Evolutionary conservation across 35 echinoderm and acorn worm species (phyloP).

Genomic region (Acanthaster planci): DNA sequence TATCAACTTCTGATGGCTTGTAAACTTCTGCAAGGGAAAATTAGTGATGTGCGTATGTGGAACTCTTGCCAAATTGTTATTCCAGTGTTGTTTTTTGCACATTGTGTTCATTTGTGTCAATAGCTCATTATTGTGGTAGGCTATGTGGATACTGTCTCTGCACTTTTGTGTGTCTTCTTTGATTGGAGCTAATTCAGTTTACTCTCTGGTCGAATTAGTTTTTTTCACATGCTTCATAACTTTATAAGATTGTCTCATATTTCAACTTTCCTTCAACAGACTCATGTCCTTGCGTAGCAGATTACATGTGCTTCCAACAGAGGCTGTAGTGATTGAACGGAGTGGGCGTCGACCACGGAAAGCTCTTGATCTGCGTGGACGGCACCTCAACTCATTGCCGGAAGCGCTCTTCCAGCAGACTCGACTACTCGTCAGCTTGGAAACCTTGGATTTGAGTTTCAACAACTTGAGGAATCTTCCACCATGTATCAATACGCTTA

Average conservation of each 20-base stretch:
- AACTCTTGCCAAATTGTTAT: too few species aligned
- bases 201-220: background rate
- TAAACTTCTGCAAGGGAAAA: too few species aligned
- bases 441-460: constrained; percentile 64
- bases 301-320: constrained; percentile 38
- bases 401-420: background rate
- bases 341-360: constrained; percentile 20
- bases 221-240: too few species aligned
- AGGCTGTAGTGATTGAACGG: constrained; percentile 45
- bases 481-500: constrained; percentile 41
- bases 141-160: too few species aligned
- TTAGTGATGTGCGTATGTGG: too few species aligned
- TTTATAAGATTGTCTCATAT: background rate
- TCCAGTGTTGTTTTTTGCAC: too few species aligned
- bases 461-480: constrained; percentile 70
- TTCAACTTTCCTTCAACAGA: constrained; percentile 13
- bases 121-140: too few species aligned
- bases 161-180: too few species aligned
- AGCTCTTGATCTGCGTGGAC: constrained; percentile 66
- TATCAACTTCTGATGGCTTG: too few species aligned
- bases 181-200: background rate
- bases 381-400: constrained; percentile 32
- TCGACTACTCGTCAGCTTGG: constrained; percentile 6
- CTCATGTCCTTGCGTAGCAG: constrained; percentile 55
- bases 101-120: too few species aligned